Conservation (phyloP, 2,797 vertebrate species). For the Lithobates sylvaticus region DNA sequence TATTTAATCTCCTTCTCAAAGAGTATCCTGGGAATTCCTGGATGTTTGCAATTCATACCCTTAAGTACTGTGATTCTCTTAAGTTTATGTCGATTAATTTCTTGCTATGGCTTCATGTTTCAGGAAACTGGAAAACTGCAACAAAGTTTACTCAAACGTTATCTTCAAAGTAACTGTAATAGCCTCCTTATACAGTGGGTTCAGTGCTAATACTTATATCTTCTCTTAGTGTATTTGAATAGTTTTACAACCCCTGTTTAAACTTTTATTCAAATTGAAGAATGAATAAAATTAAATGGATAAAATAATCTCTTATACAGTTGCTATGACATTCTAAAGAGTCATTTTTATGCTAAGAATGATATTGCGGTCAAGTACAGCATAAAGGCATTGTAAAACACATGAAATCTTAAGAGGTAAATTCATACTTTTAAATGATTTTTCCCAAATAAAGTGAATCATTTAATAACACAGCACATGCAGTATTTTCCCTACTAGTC, state of each 20-base stretch:
- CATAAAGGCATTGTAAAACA: slow-evolving; percentile 3
- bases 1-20: slow-evolving; percentile 50
- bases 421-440: too few species aligned
- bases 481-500: too few species aligned
- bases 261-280: slow-evolving; percentile 10
- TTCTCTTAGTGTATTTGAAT: slow-evolving; percentile 21
- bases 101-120: slow-evolving; percentile 45
- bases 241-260: slow-evolving; percentile 15
- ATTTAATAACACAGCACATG: too few species aligned
- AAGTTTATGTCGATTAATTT: slow-evolving; percentile 64
- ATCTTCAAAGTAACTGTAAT: slow-evolving; percentile 37
- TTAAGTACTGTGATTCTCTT: slow-evolving; percentile 60
- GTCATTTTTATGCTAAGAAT: neutral
- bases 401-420: too few species aligned
- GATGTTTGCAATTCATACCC: slow-evolving; percentile 51
- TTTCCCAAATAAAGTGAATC: too few species aligned
- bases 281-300: slow-evolving; percentile 30
- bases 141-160: slow-evolving; percentile 32
- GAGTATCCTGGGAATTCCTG: slow-evolving; percentile 56
- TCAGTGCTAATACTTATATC: slow-evolving; percentile 19
- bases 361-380: slow-evolving; percentile 15
- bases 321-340: slow-evolving; percentile 5
- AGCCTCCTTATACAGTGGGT: neutral
- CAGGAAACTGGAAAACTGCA: slow-evolving; percentile 5
- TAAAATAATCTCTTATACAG: slow-evolving; percentile 1